Percentiles rank a stretch among this genome's conserved stretches.
Conservation (phyloP, 2,888 invertebrate genomes). For the Diarsia brunnea region DNA sequence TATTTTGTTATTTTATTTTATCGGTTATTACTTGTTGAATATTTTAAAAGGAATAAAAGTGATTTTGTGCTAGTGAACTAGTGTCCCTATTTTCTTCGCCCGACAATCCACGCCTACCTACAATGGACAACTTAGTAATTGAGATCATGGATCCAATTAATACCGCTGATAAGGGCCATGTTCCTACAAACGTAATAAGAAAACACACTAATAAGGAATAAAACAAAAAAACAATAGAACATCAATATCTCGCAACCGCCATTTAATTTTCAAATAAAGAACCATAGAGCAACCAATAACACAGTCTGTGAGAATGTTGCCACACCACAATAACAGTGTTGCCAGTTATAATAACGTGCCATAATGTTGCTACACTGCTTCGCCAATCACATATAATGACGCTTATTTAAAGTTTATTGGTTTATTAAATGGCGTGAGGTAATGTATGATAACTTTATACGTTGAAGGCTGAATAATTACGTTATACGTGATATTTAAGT, state of each 20-base stretch:
- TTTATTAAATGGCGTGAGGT: slow-evolving; percentile 59
- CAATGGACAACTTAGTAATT: no score
- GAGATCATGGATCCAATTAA: no score
- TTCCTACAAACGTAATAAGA: no score
- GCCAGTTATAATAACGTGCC: slow-evolving; percentile 58
- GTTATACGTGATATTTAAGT: slow-evolving; percentile 41
- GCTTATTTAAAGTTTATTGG: slow-evolving; percentile 63
- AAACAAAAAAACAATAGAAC: slow-evolving; percentile 27
- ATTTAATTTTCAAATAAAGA: slow-evolving; percentile 63
- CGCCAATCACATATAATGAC: slow-evolving; percentile 61
- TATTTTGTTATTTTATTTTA: no score
- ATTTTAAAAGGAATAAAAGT: no score
- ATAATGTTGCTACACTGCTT: slow-evolving; percentile 59
- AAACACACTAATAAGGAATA: neutral
- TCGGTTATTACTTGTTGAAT: no score
- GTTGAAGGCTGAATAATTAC: slow-evolving; percentile 52
- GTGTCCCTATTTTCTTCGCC: no score
- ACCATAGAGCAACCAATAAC: slow-evolving; percentile 50
- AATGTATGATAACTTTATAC: slow-evolving; percentile 60
- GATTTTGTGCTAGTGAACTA: no score
- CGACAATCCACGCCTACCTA: no score
- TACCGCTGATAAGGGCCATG: no score
- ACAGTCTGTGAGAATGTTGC: slow-evolving; percentile 55
- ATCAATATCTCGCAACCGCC: slow-evolving; percentile 41
- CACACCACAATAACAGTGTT: slow-evolving; percentile 59